Evolutionary conservation across 1,140 invertebrate genomes (phyloP), one percentile per base, ranked within the genome.

Genomic region (Pararge aegeria): DNA sequence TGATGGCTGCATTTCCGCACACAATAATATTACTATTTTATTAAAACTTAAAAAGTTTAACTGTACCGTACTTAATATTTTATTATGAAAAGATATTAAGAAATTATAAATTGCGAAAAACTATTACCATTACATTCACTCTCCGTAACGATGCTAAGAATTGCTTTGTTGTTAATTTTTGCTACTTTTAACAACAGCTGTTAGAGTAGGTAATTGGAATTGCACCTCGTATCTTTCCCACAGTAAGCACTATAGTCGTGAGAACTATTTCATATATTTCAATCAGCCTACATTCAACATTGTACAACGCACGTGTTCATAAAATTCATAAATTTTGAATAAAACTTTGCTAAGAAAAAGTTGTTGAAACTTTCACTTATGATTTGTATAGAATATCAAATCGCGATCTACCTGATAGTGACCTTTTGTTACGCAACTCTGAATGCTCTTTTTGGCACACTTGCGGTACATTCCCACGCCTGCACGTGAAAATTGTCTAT

Each of bases 381-480:
- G 34, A 30, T 15, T 59, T 21, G 37, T 29, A 37, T 50, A 42
- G 53, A 49, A 61, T 58, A 56, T 48, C 13, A 12, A 2, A 37
- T 37, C 9, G 10, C 10, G 34, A 38, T 3, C 34, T 69, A 69
- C 67, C 67, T 69, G 67, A 60, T 53, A 50, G 51, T n/a, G 13
- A 49, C 42, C 40, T 46, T 61, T 55, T 46, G 42, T 67, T 67
- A 55, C 57, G 68, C 68, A 70, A 70, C 51, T 50, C 27, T 55
- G 44, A 60, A 61, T 80, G 70, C 62, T 54, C 66, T 40, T 74
- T 80, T 75, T 68, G 59, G 48, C 46, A 61, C 30, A 52, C 67
- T 75, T 64, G 59, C 46, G 63, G 20, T 54, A 55, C 16, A 66
- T 75, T 83, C 77, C 73, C 78, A 86, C 80, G 70, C 73, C 70